Conservation (phyloP, 2,797 vertebrate genomes). For the Molossus molossus region DNA sequence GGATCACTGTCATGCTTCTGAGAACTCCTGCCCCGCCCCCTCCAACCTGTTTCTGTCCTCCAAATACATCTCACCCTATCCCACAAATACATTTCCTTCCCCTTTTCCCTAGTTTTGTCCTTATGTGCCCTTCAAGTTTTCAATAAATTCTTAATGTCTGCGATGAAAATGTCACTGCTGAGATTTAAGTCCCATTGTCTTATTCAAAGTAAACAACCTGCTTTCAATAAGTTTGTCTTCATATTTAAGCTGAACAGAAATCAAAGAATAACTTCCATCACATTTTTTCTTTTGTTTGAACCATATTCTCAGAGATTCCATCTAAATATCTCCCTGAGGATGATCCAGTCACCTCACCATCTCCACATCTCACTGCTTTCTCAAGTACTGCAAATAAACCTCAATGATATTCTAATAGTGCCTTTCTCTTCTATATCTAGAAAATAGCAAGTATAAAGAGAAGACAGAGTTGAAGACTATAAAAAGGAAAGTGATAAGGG, state of each 20-base stretch:
- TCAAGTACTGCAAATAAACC: not conserved
- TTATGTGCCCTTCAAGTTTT: constrained; percentile 66
- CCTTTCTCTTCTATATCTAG: not conserved
- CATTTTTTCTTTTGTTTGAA: constrained; percentile 55
- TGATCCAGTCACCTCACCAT: fast-evolving
- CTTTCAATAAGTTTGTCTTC: constrained; percentile 62
- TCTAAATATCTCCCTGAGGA: not conserved
- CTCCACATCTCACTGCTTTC: constrained; percentile 16
- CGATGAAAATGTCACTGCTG: constrained; percentile 76
- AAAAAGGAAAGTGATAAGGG: not conserved
- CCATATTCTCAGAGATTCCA: constrained; percentile 26
- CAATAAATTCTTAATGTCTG: constrained; percentile 78
- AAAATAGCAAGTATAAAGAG: not conserved
- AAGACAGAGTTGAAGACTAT: constrained; percentile 16
- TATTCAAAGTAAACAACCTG: constrained; percentile 64
- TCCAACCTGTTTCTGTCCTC: not conserved
- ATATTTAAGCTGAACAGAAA: constrained; percentile 68
- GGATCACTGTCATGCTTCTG: not conserved
- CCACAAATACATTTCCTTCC: not conserved
- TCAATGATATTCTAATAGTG: not conserved
- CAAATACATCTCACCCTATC: not conserved
- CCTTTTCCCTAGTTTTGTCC: constrained; percentile 56
- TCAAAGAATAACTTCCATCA: constrained; percentile 65
- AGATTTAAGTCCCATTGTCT: constrained; percentile 69
- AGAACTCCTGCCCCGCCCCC: not conserved